Evolutionary conservation across 2,888 invertebrate species (phyloP), one percentile per base, ranked within the genome.

Genomic region (Spodoptera littoralis): DNA sequence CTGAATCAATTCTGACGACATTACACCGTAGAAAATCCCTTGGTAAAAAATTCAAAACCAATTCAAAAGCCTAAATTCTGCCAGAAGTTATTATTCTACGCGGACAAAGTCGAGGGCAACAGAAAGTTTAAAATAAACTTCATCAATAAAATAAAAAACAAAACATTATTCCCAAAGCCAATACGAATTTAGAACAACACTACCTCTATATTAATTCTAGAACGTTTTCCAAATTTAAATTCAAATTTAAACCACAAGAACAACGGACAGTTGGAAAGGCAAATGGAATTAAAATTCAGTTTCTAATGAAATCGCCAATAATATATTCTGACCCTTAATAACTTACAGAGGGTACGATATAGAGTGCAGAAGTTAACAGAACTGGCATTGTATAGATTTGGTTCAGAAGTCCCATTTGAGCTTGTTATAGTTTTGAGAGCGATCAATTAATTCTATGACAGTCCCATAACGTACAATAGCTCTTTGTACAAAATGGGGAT

Each of bases 241-340:
- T 48, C 24, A 13, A 64, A 54, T 41, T 11, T 45, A 67, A 18
- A n/a, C 0, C 18, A 60, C 43, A 62, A 69, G 68, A 69, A 69
- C 70, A 54, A 59, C 3, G 45, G 57, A 47, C 50, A 18, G n/a
- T 48, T 30, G 12, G 22, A 48, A 60, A 27, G 58, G 13, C 12
- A 56, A 67, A 76, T 60, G 51, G 41, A 70, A 79, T 78, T 79
- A 67, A 76, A 74, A 74, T 74, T 67, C 63, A 67, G 66, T 77
- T 73, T 63, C 47, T 69, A 74, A 74, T 76, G 52, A 66, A 70
- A 66, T 69, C 70, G 63, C 68, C 77, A 68, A 79, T 79, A 77
- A 77, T 63, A 57, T 79, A 76, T 73, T 70, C 77, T n/a, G 55
- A 79, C 80, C 74, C 74, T 67, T 74, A 74, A 74, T 79, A 79